These are phyloP conservation scores for Spodoptera exigua DNA, from an alignment of 2,888 invertebrate species.

Conservation along the genomic window DNA sequence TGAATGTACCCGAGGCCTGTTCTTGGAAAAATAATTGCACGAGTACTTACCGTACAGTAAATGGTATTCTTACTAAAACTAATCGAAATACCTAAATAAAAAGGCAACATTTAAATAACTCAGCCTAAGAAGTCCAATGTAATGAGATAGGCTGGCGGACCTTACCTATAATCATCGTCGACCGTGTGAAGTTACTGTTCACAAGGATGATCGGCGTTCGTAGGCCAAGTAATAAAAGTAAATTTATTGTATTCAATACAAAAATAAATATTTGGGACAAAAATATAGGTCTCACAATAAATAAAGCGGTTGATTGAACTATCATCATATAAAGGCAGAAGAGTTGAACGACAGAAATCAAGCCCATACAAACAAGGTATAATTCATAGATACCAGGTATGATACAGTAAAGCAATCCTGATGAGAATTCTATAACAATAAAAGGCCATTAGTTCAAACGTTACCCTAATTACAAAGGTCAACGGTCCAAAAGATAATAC, in stretches of 20 bases:
- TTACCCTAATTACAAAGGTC: slow-evolving; percentile 69
- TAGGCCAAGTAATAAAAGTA: slow-evolving; percentile 18
- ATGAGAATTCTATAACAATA: slow-evolving; percentile 8
- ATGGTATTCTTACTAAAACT: slow-evolving; percentile 62
- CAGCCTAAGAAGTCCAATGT: slow-evolving; percentile 41
- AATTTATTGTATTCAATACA: not conserved
- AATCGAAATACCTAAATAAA: slow-evolving; percentile 62
- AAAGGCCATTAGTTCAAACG: slow-evolving; percentile 37
- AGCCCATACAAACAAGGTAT: slow-evolving; percentile 3
- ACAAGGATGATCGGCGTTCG: slow-evolving; percentile 15
- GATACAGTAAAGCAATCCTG: slow-evolving; percentile 3
- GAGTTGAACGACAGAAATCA: slow-evolving; percentile 22
- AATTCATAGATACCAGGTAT: not conserved
- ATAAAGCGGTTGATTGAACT: slow-evolving; percentile 4
- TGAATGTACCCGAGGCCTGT: slow-evolving; percentile 66
- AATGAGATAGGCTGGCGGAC: slow-evolving; percentile 52
- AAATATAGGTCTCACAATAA: not conserved
- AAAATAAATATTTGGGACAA: not conserved
- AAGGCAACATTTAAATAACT: slow-evolving; percentile 57
- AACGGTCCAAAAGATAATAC: slow-evolving; percentile 67
- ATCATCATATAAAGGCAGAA: not conserved
- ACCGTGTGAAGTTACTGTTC: slow-evolving; percentile 46
- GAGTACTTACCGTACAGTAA: slow-evolving; percentile 63
- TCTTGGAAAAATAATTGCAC: slow-evolving; percentile 73
- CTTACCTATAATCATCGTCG: slow-evolving; percentile 38